Evolutionary conservation across 53 echinoderm and acorn worm species (phyloP), one percentile per base, ranked within the genome.

Genomic region (Arbacia lixula): DNA sequence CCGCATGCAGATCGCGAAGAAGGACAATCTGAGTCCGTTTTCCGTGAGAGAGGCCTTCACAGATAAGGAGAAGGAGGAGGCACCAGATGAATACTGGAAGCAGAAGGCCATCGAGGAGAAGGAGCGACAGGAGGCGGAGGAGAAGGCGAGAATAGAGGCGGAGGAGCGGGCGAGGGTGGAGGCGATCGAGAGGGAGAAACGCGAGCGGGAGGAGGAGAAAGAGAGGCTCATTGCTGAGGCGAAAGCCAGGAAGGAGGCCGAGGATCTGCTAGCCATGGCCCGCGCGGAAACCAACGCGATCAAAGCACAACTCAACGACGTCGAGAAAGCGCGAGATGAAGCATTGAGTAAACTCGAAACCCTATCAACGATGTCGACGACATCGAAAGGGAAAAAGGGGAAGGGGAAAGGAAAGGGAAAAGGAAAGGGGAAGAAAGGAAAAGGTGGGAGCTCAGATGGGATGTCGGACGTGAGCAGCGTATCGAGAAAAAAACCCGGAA

Each of bases 1-100:
- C 21, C 65, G 91, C 5, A 77, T 95, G 2, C 86, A 77, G 29
- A 89, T 88, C 17, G 96, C 90, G 19, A 76, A 63, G 22, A 57
- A 86, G 11, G 43, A 68, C 34, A 88, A 89, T 33, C 78, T 93
- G 38, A 36, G 67, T 27, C 76, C 80, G 6, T 91, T 91, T 83
- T 95, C 96, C 9, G 85, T 95, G 37, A 87, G 88, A 54, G 73
- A 84, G 17, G 80, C 65, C 10, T 95, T 86, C 52, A 89, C 85
- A 38, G 93, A 95, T 76, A 89, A 75, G 37, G 56, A 56, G 14
- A 90, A 67, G 12, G 91, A 93, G 53, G 85, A 53, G 40, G 87
- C 71, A 16, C 84, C 87, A n/a, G 91, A 88, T 34, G 58, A 71
- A 50, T 91, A 91, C 39, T 91, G 95, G 95, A 91, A 85, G 76